These are phyloP conservation scores for Murina feae DNA, from an alignment of 2,113 vertebrate species.

Conservation along the genomic window DNA sequence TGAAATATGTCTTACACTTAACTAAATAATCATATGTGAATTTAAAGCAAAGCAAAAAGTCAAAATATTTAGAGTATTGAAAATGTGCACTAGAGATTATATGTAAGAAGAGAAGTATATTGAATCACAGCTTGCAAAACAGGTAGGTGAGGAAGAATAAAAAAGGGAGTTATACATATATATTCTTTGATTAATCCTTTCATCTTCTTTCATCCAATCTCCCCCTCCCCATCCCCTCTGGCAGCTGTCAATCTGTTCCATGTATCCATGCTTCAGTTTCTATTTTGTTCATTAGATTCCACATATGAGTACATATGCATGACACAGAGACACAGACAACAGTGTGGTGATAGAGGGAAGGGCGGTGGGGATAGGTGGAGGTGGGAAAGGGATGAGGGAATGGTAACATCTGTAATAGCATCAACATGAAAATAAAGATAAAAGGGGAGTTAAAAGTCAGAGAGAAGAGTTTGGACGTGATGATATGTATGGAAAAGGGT, in stretches of 20 bases:
- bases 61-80: not conserved
- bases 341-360: no score
- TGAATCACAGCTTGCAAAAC: not conserved
- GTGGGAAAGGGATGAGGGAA: no score
- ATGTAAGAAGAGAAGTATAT: not conserved
- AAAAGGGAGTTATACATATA: not conserved
- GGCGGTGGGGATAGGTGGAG: no score
- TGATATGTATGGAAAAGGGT: not conserved
- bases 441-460: not conserved
- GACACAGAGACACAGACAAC: no score
- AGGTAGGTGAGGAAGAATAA: not conserved
- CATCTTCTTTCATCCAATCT: not conserved
- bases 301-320: not conserved
- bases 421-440: not conserved
- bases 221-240: no score
- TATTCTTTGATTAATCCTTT: not conserved
- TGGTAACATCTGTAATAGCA: no score
- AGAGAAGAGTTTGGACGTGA: not conserved
- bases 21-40: not conserved
- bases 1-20: not conserved
- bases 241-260: not conserved
- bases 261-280: not conserved
- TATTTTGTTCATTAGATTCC: not conserved
- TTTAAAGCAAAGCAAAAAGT: conserved; percentile 15
- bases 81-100: not conserved